Evolutionary conservation across 92 coral and sea anemone genomes (phyloP).

Genomic region (Ricordea florida): DNA sequence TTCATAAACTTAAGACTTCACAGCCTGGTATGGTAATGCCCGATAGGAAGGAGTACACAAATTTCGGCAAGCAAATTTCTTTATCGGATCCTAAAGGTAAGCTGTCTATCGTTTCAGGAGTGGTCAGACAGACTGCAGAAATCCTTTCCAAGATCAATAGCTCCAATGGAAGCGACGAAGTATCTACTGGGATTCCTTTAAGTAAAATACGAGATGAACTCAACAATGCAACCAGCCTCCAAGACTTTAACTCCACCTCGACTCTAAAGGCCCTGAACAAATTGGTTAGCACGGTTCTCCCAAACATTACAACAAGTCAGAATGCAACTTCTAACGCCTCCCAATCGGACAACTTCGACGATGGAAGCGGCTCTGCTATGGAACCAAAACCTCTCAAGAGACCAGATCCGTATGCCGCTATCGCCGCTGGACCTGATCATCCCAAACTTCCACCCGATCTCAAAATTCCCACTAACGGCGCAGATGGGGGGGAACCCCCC

Average conservation of each 20-base stretch:
- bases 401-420: slow-evolving; percentile 88
- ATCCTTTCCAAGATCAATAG: too few species aligned
- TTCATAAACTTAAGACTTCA: slow-evolving; percentile 64
- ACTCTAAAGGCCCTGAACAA: slow-evolving; percentile 20
- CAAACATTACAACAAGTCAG: neutral
- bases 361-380: slow-evolving; percentile 28
- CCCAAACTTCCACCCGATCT: slow-evolving; percentile 85
- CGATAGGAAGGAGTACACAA: slow-evolving; percentile 33
- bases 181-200: slow-evolving; percentile 31
- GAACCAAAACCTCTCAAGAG: neutral
- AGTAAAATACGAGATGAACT: slow-evolving; percentile 42
- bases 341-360: neutral
- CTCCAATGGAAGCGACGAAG: neutral
- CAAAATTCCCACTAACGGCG: slow-evolving; percentile 52
- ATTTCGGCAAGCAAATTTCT: neutral
- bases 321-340: neutral
- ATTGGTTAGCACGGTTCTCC: slow-evolving; percentile 21
- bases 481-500: slow-evolving; percentile 24
- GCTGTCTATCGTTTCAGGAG: too few species aligned
- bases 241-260: slow-evolving; percentile 13
- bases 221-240: neutral
- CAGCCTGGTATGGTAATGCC: slow-evolving; percentile 35
- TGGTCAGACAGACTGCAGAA: too few species aligned
- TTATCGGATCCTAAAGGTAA: neutral
- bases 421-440: slow-evolving; percentile 93